Base-by-base conservation (phyloP, 2,888 invertebrate species). In the Rotaria sp. region DNA sequence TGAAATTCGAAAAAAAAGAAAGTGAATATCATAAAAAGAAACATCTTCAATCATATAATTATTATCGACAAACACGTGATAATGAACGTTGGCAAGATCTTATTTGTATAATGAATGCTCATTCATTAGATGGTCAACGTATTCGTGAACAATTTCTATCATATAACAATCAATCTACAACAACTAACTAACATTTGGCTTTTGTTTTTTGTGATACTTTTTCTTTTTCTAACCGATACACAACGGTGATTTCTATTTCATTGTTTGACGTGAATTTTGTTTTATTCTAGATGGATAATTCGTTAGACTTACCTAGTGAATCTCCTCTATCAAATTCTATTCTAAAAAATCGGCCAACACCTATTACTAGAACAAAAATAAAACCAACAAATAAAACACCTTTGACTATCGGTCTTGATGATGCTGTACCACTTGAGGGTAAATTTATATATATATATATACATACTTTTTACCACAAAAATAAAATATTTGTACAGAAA, bases 21-120 rank as follows among this genome's bases (percentile, higher is more conserved):
- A 80, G 80, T 45, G 80, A 80, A 45, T 80, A 80, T 80, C 80
- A 80, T 80, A 80, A 80, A n/a, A 80, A 80, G n/a, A 80, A 80
- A 80, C 80, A 45, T 80, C n/a, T 80, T 5, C 80, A 80, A 45
- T 80, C 80, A 15, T 80, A 80, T n/a, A n/a, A n/a, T 45, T 80
- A 80, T 80, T 80, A 45, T 80, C 41, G 80, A 26, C 80, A 80
- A 80, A n/a, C 45, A 15, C 80, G 80, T 13, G 80, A 80, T 45
- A 45, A 45, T 80, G 80, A 80, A 5, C 80, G 80, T 45, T 80
- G 80, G 80, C 45, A 80, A 45, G 80, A 80, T 80, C 80, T 80
- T 45, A 45, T 80, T 80, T 80, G 80, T 80, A n/a, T 80, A 26
- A 80, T 80, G 80, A 45, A 80, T 45, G 11, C 26, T 26, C 26